Percentiles rank a stretch among this genome's conserved stretches.
phyloP scores from a whole-genome alignment of 2,113 vertebrate species.

The Heteronetta atricapilla region DNA sequence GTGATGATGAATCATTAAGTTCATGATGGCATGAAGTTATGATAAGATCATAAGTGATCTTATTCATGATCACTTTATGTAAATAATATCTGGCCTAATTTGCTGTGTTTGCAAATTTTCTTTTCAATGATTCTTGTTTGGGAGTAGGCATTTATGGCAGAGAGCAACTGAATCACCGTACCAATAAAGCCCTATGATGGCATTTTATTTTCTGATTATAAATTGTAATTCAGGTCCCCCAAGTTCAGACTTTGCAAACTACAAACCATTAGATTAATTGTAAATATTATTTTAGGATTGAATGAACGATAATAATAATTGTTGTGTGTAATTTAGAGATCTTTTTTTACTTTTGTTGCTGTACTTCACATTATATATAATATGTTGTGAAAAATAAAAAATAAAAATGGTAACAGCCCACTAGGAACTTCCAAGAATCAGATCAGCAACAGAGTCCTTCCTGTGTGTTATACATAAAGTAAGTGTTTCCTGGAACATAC shows the following conservation, averaged over 20 bases:
- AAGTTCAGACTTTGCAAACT: background rate
- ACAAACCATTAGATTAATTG: background rate
- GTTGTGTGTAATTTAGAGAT: background rate
- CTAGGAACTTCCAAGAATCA: background rate
- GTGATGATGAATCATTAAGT: too few relatives aligned
- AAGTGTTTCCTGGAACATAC: background rate
- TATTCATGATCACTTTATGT: background rate
- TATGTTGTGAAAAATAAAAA: background rate
- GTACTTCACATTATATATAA: background rate
- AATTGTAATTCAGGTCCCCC: background rate
- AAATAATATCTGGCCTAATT: slow-evolving; percentile 15
- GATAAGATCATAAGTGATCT: too few relatives aligned
- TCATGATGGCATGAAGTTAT: too few relatives aligned
- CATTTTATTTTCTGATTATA: background rate
- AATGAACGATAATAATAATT: background rate
- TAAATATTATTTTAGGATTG: background rate
- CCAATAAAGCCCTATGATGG: background rate
- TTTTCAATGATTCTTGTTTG: background rate
- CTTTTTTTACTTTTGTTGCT: background rate
- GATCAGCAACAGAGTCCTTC: background rate
- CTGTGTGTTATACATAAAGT: fast-evolving
- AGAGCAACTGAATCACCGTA: background rate
- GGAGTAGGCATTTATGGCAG: background rate
- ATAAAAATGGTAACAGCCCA: background rate
- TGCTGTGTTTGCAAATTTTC: background rate